Base-by-base conservation (phyloP, 2,888 invertebrate genomes). In the Temnothorax unifasciatus region DNA sequence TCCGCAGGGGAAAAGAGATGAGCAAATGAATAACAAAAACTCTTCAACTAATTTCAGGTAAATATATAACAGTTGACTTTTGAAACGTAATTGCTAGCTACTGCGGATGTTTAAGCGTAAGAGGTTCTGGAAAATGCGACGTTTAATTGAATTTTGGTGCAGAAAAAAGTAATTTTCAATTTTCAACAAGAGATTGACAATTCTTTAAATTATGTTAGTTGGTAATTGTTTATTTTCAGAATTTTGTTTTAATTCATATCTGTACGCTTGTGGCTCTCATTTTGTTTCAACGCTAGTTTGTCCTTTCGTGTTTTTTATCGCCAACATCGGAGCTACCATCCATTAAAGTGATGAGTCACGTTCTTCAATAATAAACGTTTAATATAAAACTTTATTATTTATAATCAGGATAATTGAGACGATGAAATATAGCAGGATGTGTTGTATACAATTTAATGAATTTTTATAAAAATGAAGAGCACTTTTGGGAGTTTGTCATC, bases 331-430 rank as follows among this genome's bases (percentile, higher is more conserved):
- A 38, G 13, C 21, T 38, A 13, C 38, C 8, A n/a, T 34, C 61
- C 75, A 64, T 76, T 76, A 76, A 64, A 76, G 13, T 52, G 18
- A 76, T 63, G 64, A 64, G 38, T 75, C 18, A n/a, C 5, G 13
- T 59, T 6, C 2, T 34, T 50, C 3, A 34, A 21, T 6, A 21
- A 38, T 38, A 63, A 75, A 59, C 15, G 52, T 64, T 61, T 76
- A 52, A 76, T 54, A 15, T 64, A 52, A 38, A 64, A 71, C 21
- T 52, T 3, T 3, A 52, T 25, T 64, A 76, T 25, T 64, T 76
- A 44, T 76, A 61, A 52, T 29, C 18, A 18, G 13, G 15, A 25
- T 25, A 64, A 52, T 13, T 41, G 25, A 21, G n/a, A 41, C 1
- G 5, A 34, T 15, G n/a, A 6, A 5, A 66, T 25, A 1, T 38